Evolutionary conservation across 2,113 vertebrate genomes (phyloP), one percentile per base, ranked within the genome.

Genomic region (Ellobius talpinus): DNA sequence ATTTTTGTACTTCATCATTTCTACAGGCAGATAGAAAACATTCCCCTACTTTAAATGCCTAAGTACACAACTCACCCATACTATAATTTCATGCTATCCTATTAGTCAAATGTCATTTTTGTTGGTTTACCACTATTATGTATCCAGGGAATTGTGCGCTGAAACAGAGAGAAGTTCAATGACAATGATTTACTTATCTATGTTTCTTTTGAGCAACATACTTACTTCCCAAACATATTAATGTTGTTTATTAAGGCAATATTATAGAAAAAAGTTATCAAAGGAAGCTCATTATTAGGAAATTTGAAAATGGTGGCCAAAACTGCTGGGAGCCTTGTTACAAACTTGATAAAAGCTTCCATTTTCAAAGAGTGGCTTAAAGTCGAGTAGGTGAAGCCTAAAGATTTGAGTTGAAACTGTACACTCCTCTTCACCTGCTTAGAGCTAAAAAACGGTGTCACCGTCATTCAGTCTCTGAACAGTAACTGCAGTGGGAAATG

Each of bases 271-370:
- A 74, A 90, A 29, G 7, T 74, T 93, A 9, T 89, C 65, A 86
- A 74, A 70, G 13, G 29, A 94, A 94, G 14, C 14, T 78, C 70
- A 12, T 55, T 65, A 76, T 77, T 91, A 31, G 90, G 50, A 96
- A 73, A 65, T 47, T 45, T 8, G 42, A 79, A 91, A 78, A 21
- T 4, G 26, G 16, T 76, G 55, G 16, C 21, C 45, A 68, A 93
- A 89, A 50, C 6, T n/a, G 36, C 70, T 21, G 70, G 6, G 7
- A 72, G 3, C 68, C 68, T 72, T n/a, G 36, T 7, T 72, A 19
- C 70, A 72, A 72, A 72, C 70, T 72, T 21, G 16, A 45, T 42
- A 14, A 36, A 79, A 86, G 26, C 16, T 50, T 5, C 1, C 13
- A 17, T 70, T 55, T 95, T 50, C 52, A 55, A 87, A 72, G 55